Percentiles rank a stretch among this genome's conserved stretches.
phyloP scores from a whole-genome alignment of 1,140 invertebrate species.

The Notospermus geniculatus region DNA sequence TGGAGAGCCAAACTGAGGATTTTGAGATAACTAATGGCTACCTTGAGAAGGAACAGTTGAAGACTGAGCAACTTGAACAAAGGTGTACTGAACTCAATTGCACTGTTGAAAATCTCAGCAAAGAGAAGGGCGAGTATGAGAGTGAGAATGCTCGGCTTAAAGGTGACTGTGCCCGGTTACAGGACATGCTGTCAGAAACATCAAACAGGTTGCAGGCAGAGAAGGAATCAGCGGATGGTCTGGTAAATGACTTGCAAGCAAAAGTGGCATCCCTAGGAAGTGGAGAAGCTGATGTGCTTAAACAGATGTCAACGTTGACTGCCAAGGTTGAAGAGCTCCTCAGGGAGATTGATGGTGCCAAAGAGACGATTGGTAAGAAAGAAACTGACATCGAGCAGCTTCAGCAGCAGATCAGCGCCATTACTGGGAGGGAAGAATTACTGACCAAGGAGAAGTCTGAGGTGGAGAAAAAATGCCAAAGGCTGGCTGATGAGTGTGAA shows the following conservation, averaged over 20 bases:
- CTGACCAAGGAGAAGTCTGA: too few relatives aligned
- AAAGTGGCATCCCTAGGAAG: slow-evolving; percentile 15
- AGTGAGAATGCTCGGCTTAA: too few relatives aligned
- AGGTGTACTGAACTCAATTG: too few relatives aligned
- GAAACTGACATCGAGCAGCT: slow-evolving; percentile 23
- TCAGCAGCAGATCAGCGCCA: slow-evolving; percentile 5
- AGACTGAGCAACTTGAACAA: too few relatives aligned
- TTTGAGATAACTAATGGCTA: too few relatives aligned
- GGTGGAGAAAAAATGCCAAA: too few relatives aligned
- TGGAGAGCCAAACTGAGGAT: too few relatives aligned
- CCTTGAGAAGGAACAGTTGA: too few relatives aligned
- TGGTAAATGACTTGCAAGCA: slow-evolving; percentile 14
- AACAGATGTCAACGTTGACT: slow-evolving; percentile 8
- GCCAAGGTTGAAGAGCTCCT: slow-evolving; percentile 10
- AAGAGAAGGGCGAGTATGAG: too few relatives aligned
- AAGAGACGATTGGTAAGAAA: slow-evolving; percentile 28
- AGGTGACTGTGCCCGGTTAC: neutral
- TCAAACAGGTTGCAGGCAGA: slow-evolving; percentile 9
- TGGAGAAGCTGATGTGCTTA: slow-evolving; percentile 17
- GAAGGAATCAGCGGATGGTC: slow-evolving; percentile 7
- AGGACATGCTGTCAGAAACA: slow-evolving; percentile 11
- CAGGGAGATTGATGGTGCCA: slow-evolving; percentile 17
- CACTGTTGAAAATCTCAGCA: too few relatives aligned
- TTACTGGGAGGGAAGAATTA: too few relatives aligned
- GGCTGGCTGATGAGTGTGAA: too few relatives aligned